Conservation (phyloP, 2,888 invertebrate species). For the Priocnemis perturbator region DNA sequence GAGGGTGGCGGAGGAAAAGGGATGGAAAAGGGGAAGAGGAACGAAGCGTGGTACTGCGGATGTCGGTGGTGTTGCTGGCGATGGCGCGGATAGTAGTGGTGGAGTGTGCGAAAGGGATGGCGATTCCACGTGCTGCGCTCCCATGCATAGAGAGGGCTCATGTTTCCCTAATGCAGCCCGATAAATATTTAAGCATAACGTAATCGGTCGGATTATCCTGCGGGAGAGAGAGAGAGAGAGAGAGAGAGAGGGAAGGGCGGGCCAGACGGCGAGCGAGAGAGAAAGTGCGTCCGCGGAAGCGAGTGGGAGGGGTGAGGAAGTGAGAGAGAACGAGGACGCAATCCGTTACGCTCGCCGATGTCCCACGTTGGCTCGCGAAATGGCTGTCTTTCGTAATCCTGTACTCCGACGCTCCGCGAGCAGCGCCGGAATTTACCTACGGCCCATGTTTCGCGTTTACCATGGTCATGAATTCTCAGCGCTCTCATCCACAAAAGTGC, state of each 20-base stretch:
- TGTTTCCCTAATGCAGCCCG: slow-evolving; percentile 72
- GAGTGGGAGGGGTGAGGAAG: slow-evolving; percentile 7
- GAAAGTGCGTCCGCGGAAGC: slow-evolving; percentile 5
- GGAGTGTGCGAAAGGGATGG: slow-evolving; percentile 58
- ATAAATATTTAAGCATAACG: slow-evolving; percentile 74
- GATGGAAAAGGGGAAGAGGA: slow-evolving; percentile 14
- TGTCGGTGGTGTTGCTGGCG: slow-evolving; percentile 36
- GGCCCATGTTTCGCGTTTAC: slow-evolving; percentile 29
- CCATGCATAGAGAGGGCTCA: slow-evolving; percentile 73
- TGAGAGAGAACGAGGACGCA: slow-evolving; percentile 39
- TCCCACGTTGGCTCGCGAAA: slow-evolving; percentile 60
- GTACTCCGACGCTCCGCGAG: slow-evolving; percentile 51
- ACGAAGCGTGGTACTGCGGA: slow-evolving; percentile 31
- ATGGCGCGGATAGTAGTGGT: slow-evolving; percentile 31
- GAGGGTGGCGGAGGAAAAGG: slow-evolving; percentile 7
- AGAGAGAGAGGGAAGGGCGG: not conserved
- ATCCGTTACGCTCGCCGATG: slow-evolving; percentile 57
- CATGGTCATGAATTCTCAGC: slow-evolving; percentile 7
- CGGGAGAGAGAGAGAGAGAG: slow-evolving; percentile 39
- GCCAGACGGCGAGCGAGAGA: slow-evolving; percentile 10
- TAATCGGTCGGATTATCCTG: slow-evolving; percentile 71
- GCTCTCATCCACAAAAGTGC: not conserved
- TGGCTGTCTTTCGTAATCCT: slow-evolving; percentile 68
- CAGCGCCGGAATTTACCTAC: slow-evolving; percentile 54
- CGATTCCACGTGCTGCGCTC: slow-evolving; percentile 71